Percentiles rank a stretch among this genome's conserved stretches.
These are phyloP conservation scores for Callyntrura sp. DNA, from an alignment of 2,888 invertebrate genomes.

Conservation along the genomic window DNA sequence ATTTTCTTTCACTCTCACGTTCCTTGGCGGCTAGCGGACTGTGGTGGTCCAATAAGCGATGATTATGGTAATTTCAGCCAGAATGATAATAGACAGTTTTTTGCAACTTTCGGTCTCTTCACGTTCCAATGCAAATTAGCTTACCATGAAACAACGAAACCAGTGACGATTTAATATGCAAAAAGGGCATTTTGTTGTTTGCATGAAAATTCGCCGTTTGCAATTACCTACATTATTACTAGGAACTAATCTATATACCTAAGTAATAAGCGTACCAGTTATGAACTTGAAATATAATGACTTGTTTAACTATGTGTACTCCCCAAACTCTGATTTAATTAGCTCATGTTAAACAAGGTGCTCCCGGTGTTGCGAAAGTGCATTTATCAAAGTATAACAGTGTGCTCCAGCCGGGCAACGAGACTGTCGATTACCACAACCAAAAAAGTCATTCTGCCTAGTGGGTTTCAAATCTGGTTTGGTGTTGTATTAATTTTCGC, in stretches of 20 bases:
- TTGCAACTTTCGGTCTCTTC: not conserved
- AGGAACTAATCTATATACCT: not conserved
- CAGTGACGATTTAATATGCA: not conserved
- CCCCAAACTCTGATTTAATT: not conserved
- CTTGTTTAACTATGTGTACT: constrained; percentile 14
- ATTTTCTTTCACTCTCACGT: constrained; percentile 29
- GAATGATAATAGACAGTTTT: constrained; percentile 39
- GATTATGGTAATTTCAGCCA: constrained; percentile 50
- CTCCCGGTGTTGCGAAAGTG: not conserved
- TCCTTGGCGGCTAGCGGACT: constrained; percentile 21
- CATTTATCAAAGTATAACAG: not conserved
- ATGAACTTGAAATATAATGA: constrained; percentile 9
- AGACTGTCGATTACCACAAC: not conserved
- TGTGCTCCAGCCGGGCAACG: not conserved
- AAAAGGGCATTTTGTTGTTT: no score
- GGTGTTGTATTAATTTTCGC: not conserved
- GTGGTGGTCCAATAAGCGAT: constrained; percentile 25
- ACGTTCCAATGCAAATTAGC: not conserved
- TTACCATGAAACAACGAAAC: not conserved
- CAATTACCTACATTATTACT: not conserved
- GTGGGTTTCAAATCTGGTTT: not conserved
- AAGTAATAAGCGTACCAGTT: not conserved
- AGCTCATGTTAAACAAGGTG: not conserved
- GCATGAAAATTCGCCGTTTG: no score
- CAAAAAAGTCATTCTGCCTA: not conserved